Percentiles rank a stretch among this genome's conserved stretches.
Evolutionary conservation across 1,140 invertebrate species (phyloP).

Genomic region (Trichoplusia ni): DNA sequence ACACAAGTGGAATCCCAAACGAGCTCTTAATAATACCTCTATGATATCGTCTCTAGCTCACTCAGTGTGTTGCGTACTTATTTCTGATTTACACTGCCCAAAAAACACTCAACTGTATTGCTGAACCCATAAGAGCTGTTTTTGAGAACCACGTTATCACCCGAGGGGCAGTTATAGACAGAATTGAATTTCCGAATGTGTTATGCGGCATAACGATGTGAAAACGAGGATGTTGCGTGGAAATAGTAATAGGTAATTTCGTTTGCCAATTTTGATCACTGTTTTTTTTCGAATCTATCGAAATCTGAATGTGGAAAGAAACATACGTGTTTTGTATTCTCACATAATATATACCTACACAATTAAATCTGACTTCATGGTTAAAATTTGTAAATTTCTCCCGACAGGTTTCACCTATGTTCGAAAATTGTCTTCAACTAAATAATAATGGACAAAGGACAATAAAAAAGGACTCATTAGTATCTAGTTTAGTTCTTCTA

Average conservation of each 20-base stretch:
- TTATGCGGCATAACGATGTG: constrained; percentile 48
- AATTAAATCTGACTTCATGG: too few relatives aligned
- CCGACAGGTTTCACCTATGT: too few relatives aligned
- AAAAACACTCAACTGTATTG: constrained; percentile 32
- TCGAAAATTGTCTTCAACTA: too few relatives aligned
- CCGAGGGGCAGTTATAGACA: constrained; percentile 32
- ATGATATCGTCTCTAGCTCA: constrained; percentile 63
- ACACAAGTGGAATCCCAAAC: constrained; percentile 71
- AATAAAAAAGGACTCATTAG: too few relatives aligned
- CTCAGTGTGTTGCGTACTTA: constrained; percentile 54
- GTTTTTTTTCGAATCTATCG: too few relatives aligned
- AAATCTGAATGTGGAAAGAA: too few relatives aligned
- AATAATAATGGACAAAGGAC: too few relatives aligned
- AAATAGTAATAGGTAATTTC: constrained; percentile 31
- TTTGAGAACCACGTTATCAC: neutral
- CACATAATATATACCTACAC: too few relatives aligned
- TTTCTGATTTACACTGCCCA: constrained; percentile 42
- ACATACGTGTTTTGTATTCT: too few relatives aligned
- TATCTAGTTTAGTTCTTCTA: too few relatives aligned
- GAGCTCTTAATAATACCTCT: constrained; percentile 71
- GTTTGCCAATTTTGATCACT: too few relatives aligned
- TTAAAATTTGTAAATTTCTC: too few relatives aligned
- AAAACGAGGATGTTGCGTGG: constrained; percentile 51
- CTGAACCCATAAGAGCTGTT: constrained; percentile 16
- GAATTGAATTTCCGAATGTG: constrained; percentile 57